Base-by-base conservation (phyloP, 2,113 vertebrate genomes). In the Cyprinodon tularosa region DNA sequence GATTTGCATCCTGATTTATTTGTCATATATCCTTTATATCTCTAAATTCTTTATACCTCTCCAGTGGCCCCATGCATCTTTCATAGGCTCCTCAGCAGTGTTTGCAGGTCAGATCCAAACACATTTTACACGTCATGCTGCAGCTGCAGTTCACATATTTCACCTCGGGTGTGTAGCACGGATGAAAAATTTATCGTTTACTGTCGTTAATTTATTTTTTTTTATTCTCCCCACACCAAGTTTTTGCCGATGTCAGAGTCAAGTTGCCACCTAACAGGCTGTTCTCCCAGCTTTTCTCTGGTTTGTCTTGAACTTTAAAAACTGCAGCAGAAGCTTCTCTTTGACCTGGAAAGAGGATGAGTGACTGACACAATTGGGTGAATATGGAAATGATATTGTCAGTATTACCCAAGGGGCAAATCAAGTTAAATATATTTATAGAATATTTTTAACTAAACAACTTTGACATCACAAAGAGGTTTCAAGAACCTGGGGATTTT, bases 1-100 rank as follows among this genome's bases (percentile, higher is more conserved):
- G 92, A 94, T 95, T 95, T 94, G 93, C 93, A 95, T 95, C 89
- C 90, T 93, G 93, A 95, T 93, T 94, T 95, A 94, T 94, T 94
- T 95, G 93, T 95, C 94, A 94, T 94, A 91, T 94, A 95, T 94
- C 93, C 93, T 94, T 94, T 93, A 95, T 94, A 87, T 92, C 89
- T 89, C 87, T 95, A 93, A 95, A 95, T 94, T 94, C 94, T 95
- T 95, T 93, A 94, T 95, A 91, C 86, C 92, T 92, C 92, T 94
- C 93, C 90, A 83, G 91, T 92, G 93, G 93, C 89, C 71, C 85
- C 82, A 92, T 94, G 88, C 91, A 94, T 94, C 87, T 92, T 95
- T 95, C 87, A 94, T 95, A 78, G 69, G 73, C 87, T 93, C 86
- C 90, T 93, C 86, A 22, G 83, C 87, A 72, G 85, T 93, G 85